Evolutionary conservation across 2,113 vertebrate genomes (phyloP).

Genomic region (Promerops cafer): DNA sequence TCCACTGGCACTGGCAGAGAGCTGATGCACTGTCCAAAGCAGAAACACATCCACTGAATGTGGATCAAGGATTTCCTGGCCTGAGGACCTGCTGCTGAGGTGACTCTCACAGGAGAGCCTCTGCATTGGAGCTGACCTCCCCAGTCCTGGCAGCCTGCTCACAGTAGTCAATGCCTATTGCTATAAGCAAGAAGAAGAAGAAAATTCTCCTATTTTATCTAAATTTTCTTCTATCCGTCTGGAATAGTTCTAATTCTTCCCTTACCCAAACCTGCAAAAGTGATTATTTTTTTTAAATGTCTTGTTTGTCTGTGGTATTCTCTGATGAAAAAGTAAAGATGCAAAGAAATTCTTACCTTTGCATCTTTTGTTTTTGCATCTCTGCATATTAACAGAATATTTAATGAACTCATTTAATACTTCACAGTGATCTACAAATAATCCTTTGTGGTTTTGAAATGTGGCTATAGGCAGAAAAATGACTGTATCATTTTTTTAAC

Average conservation of each 20-base stretch:
- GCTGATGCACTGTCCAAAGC: background rate
- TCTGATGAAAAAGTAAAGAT: constrained; percentile 22
- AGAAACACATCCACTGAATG: background rate
- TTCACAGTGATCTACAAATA: constrained; percentile 61
- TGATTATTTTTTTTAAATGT: background rate
- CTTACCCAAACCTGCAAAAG: background rate
- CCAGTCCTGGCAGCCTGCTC: background rate
- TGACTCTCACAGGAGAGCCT: background rate
- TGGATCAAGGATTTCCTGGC: background rate
- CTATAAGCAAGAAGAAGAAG: background rate
- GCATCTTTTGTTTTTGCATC: constrained; percentile 30
- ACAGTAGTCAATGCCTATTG: background rate
- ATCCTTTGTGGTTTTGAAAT: constrained; percentile 56
- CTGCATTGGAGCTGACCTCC: background rate
- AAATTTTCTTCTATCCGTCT: background rate
- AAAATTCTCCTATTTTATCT: background rate
- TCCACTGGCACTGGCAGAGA: background rate
- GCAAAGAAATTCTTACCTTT: constrained; percentile 26
- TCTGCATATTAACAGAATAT: constrained; percentile 53
- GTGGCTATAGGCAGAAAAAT: constrained; percentile 46
- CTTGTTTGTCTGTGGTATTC: constrained; percentile 17
- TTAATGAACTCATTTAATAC: constrained; percentile 63
- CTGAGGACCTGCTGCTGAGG: background rate
- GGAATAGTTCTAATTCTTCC: background rate
- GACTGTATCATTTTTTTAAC: constrained; percentile 39